Evolutionary conservation across 2,797 vertebrate genomes (phyloP), one percentile per base, ranked within the genome.

Genomic region (Cetoscarus ocellatus): DNA sequence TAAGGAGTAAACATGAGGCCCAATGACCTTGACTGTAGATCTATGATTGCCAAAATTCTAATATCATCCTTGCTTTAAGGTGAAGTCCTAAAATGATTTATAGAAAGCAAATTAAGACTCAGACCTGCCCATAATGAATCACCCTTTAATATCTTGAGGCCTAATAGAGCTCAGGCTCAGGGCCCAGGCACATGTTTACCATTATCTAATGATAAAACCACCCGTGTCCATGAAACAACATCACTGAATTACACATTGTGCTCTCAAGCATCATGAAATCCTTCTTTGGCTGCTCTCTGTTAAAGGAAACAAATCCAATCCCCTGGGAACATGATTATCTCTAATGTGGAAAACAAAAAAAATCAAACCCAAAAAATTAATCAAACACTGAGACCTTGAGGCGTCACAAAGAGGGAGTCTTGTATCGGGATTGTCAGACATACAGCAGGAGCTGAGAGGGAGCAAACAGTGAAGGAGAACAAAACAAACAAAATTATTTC

Each of bases 391-490:
- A 49, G 5, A 36, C 12, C 51, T 61, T 15, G 6, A 49, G 53
- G 62, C 62, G 38, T 61, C n/a, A 54, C 64, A 40, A 40, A 48
- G 11, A 45, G 5, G 10, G 36, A 66, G 34, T 19, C 40, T 56
- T 63, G n/a, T 39, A 42, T 49, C 27, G 9, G 51, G 34, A 67
- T 50, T 61, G 3, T 27, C 48, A 18, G 55, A 13, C 43, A 12
- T 14, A 13, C 43, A 44, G 35, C n/a, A n/a, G 27, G 36, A 8
- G 51, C 54, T 42, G 51, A 68, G 43, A 47, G 56, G 12, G 27
- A 72, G 43, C 18, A 74, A 76, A 72, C 67, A 70, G 8, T 51
- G 39, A 67, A 48, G 19, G 40, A 39, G 15, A 61, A 56, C 15
- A 65, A 65, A 82, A 44, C 42, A 44, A 3, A 53, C 38, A 52